Base-by-base conservation (phyloP, 1,140 invertebrate species). In the Bombus cullumanus region DNA sequence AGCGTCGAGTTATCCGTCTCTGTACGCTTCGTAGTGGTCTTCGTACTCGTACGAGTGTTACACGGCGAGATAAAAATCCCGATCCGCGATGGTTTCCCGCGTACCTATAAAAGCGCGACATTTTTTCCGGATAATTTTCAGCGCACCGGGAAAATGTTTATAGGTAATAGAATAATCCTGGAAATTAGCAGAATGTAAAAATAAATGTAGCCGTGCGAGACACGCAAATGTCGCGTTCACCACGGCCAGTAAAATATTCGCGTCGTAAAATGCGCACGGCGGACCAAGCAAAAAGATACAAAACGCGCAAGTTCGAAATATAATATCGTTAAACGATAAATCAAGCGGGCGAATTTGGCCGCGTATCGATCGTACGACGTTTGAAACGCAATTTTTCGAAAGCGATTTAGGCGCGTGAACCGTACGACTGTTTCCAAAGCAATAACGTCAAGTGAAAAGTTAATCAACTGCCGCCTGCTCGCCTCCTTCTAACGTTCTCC, bases 401-500 rank as follows among this genome's bases (percentile, higher is more conserved):
- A 83, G 74, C 81, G 28, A 57, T 28, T 83, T 76, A 31, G 10
- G 18, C 18, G 41, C 41, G 18, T 12, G 73, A 57, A n/a, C 77
- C 22, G 59, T 2, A 57, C 25, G 47, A 31, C 53, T 5, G n/a
- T 80, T 62, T n/a, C 59, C 68, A 59, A 62, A 80, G 83, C 57
- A 66, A 85, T 80, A 71, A 85, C 83, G 77, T 39, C 53, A 39
- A 72, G 77, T 73, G 57, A 85, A 85, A 85, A 80, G 83, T 85
- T 85, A 59, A 85, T 85, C 83, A 73, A 80, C 83, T 53, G 39
- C 57, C 57, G 47, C 73, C 34, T 37, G 62, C 28, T 13, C 31
- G 25, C 13, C 57, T 82, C 13, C 59, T 59, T 81, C 57, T 47
- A 64, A 75, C 75, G 9, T 59, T 68, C 22, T 12, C 9, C 43